These are phyloP conservation scores for Phymanthus crucifer DNA, from an alignment of 92 coral and sea anemone species.

Conservation along the genomic window DNA sequence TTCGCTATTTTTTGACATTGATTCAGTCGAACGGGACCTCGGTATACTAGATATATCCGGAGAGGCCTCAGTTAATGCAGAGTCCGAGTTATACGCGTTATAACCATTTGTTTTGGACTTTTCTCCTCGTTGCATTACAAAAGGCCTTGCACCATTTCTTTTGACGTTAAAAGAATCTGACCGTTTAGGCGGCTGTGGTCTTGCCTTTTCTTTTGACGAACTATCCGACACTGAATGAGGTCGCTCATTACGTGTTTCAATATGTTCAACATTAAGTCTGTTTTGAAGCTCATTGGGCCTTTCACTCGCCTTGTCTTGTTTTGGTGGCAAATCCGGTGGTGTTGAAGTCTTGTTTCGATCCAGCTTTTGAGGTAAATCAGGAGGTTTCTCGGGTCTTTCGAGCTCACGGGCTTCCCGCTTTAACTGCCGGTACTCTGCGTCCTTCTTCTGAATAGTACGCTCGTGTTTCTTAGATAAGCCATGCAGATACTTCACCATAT, in stretches of 20 bases:
- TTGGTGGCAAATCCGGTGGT: conserved; percentile 24
- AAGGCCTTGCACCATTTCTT: conserved; percentile 41
- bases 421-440: conserved; percentile 76
- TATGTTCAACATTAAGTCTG: conserved; percentile 14
- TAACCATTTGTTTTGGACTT: conserved; percentile 54
- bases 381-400: conserved; percentile 37
- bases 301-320: conserved; percentile 12
- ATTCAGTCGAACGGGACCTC: conserved; percentile 17
- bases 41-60: conserved; percentile 27
- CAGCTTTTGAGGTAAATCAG: conserved; percentile 17
- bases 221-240: conserved; percentile 15
- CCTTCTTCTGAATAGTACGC: conserved; percentile 86
- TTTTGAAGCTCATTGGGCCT: conserved; percentile 17
- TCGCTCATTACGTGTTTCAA: conserved; percentile 11
- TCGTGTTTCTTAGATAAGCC: conserved; percentile 85
- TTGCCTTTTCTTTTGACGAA: conserved; percentile 46
- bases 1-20: conserved; percentile 16
- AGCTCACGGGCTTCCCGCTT: conserved; percentile 62
- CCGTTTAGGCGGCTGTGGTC: conserved; percentile 87
- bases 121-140: conserved; percentile 43
- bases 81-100: conserved; percentile 61
- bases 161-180: conserved; percentile 78
- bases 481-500: conserved; percentile 81
- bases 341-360: conserved; percentile 16
- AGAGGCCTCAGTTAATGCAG: conserved; percentile 26